Base-by-base conservation (phyloP, 2,888 invertebrate genomes). In the Philhelius pedissequus region DNA sequence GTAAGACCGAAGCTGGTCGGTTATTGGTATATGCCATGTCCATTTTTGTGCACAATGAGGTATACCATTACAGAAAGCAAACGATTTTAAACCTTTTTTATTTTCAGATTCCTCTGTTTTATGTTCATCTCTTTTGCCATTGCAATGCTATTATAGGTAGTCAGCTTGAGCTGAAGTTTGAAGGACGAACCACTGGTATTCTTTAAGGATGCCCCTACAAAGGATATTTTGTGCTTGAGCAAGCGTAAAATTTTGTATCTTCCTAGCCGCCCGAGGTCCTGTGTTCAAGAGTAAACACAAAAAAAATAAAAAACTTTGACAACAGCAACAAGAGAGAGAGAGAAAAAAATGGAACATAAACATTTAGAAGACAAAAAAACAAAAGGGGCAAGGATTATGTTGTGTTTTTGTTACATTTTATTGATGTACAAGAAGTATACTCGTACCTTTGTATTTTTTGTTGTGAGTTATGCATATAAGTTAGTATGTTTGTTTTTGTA, bases 161-260 rank as follows among this genome's bases (percentile, higher is more conserved):
- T 78, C 64, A 74, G 79, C 25, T 50, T 69, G 50, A 64, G 52
- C 58, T 20, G 74, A 60, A 52, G 27, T 38, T 75, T 69, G 66
- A 71, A 71, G 76, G 70, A 56, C 76, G 69, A 64, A 74, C 79
- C 64, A 74, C 74, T 54, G 74, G 70, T 64, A 58, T 74, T 78
- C 70, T 68, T 79, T 64, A 48, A 30, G 62, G 79, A 83, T 83
- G 74, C 69, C 79, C 79, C 74, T 58, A 83, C 83, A 83, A 83
- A 83, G 78, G 83, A 83, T 79, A 83, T 83, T 83, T 79, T 83
- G 74, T 83, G 79, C 83, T 83, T 83, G 40, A 43, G 66, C 58
- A 79, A 83, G 83, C 83, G 74, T 83, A 79, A 83, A 83, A 83
- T 83, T 79, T 79, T 73, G 74, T 78, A 78, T 78, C 68, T 68